Evolutionary conservation across 2,888 invertebrate species (phyloP).

Genomic region (Orthonevra nobilis): DNA sequence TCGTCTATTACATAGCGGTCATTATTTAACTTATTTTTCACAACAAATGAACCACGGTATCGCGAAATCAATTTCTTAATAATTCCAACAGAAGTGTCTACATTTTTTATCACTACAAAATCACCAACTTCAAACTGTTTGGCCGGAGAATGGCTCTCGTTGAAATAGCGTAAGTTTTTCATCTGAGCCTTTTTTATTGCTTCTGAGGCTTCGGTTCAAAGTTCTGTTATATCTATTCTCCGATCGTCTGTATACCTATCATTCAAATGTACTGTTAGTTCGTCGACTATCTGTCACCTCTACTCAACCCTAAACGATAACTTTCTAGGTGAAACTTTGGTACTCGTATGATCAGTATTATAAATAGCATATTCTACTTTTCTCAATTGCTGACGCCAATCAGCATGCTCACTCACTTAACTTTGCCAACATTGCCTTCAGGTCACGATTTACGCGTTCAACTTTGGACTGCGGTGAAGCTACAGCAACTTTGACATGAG

Average conservation of each 20-base stretch:
- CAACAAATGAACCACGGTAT: too few species aligned
- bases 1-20: constrained; percentile 71
- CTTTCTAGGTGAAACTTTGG: not conserved
- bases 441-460: constrained; percentile 4
- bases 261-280: too few species aligned
- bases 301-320: too few species aligned
- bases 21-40: constrained; percentile 68
- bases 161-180: too few species aligned
- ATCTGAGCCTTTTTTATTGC: too few species aligned
- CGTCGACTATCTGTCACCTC: too few species aligned
- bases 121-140: constrained; percentile 59
- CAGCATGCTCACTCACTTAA: constrained; percentile 5
- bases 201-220: too few species aligned
- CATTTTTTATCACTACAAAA: too few species aligned
- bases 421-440: constrained; percentile 9
- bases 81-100: too few species aligned
- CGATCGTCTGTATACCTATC: too few species aligned
- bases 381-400: constrained; percentile 44
- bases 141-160: constrained; percentile 7
- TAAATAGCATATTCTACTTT: too few species aligned
- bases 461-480: constrained; percentile 24
- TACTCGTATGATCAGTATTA: not conserved
- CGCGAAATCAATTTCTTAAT: constrained; percentile 34
- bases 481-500: constrained; percentile 6
- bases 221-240: too few species aligned